Evolutionary conservation across 1,140 invertebrate genomes (phyloP).

Genomic region (Orius insidiosus): DNA sequence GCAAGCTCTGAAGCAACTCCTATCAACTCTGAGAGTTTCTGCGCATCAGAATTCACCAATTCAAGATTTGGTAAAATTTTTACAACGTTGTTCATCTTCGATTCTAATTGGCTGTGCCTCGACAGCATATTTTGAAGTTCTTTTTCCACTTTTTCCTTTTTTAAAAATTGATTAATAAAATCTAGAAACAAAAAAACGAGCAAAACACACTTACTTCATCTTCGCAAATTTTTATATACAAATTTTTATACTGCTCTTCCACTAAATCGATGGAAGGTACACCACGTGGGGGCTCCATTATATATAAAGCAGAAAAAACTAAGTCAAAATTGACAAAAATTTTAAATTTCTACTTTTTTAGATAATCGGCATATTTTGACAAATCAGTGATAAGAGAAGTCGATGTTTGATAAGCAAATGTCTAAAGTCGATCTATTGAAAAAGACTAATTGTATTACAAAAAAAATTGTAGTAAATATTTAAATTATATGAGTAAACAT

Average conservation of each 20-base stretch:
- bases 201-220: conserved; percentile 8
- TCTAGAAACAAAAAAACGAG: neutral
- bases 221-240: conserved; percentile 4
- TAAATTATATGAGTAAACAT: no score
- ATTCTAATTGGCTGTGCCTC: conserved; percentile 41
- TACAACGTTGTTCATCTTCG: conserved; percentile 41
- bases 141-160: conserved; percentile 38
- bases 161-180: conserved; percentile 20
- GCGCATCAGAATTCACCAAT: conserved; percentile 47
- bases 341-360: no score
- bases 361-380: no score
- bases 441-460: no score
- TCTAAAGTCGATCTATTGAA: no score
- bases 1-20: conserved; percentile 75
- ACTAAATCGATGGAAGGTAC: conserved; percentile 2
- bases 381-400: no score
- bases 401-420: no score
- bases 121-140: conserved; percentile 40
- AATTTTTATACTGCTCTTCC: conserved; percentile 3
- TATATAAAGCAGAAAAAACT: no score
- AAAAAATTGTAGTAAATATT: no score
- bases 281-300: no score
- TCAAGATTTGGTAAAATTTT: conserved; percentile 50
- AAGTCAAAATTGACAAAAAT: no score
- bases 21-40: conserved; percentile 65